Evolutionary conservation across 2,888 invertebrate genomes (phyloP).

Genomic region (Sesamia inferens): DNA sequence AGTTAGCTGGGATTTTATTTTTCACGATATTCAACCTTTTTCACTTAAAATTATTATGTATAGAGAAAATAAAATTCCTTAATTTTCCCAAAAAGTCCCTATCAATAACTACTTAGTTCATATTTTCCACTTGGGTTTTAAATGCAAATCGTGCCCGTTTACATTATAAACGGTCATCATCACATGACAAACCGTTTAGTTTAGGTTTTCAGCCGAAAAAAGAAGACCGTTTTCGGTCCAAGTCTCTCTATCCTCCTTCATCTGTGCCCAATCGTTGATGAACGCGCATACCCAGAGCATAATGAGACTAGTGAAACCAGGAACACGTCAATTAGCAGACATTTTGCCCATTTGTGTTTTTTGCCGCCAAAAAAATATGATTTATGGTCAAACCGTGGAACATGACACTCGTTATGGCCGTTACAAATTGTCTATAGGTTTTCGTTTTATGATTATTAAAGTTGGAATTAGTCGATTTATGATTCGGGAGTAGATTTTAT

Average conservation of each 20-base stretch:
- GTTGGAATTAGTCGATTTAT: slow-evolving; percentile 64
- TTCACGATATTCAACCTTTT: too few species aligned
- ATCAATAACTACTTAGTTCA: too few species aligned
- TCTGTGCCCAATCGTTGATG: slow-evolving; percentile 64
- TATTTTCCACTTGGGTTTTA: too few species aligned
- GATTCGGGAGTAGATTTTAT: not conserved
- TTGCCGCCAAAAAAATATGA: slow-evolving; percentile 84
- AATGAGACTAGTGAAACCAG: slow-evolving; percentile 77
- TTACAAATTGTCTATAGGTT: slow-evolving; percentile 85
- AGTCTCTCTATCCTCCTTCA: slow-evolving; percentile 16
- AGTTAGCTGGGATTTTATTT: too few species aligned
- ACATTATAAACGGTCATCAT: too few species aligned
- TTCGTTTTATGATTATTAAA: slow-evolving; percentile 70
- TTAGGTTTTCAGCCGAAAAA: not conserved
- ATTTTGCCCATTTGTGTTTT: slow-evolving; percentile 80
- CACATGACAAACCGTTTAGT: too few species aligned
- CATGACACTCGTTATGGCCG: slow-evolving; percentile 83
- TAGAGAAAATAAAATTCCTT: too few species aligned
- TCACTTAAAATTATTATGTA: too few species aligned
- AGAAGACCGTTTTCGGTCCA: not conserved
- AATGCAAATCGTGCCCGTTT: too few species aligned
- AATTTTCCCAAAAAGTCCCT: too few species aligned
- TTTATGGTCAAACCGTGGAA: slow-evolving; percentile 83
- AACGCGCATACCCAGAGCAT: slow-evolving; percentile 60
- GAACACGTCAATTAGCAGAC: slow-evolving; percentile 89